These are phyloP conservation scores for Leucophenga maculata DNA, from an alignment of 2,888 invertebrate genomes.

Conservation along the genomic window DNA sequence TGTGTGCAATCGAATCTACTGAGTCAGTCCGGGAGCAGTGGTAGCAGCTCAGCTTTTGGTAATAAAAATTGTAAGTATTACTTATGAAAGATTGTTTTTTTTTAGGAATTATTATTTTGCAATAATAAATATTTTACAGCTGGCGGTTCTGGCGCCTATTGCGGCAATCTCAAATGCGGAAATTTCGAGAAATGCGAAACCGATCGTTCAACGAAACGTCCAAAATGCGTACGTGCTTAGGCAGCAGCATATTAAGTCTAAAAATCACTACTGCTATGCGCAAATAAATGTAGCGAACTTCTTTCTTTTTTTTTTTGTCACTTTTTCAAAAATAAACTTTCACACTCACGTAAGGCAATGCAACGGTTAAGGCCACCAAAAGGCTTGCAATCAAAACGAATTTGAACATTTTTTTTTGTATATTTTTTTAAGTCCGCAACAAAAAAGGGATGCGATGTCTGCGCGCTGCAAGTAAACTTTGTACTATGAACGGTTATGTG, in stretches of 20 bases:
- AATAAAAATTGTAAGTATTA: conserved; percentile 71
- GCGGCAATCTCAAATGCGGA: conserved; percentile 81
- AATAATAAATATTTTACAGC: conserved; percentile 41
- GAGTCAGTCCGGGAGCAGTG: conserved; percentile 51
- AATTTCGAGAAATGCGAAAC: conserved; percentile 79
- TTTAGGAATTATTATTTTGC: conserved; percentile 7
- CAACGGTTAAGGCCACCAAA: conserved; percentile 59
- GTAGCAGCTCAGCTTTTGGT: conserved; percentile 55
- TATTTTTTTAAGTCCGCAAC: conserved; percentile 15
- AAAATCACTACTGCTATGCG: too few species aligned
- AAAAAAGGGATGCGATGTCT: conserved; percentile 43
- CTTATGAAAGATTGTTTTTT: neutral
- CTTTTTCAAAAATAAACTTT: conserved; percentile 26
- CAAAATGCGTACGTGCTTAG: conserved; percentile 78
- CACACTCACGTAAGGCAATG: conserved; percentile 69
- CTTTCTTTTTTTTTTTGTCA: neutral
- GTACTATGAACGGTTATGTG: conserved; percentile 63
- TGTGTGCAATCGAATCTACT: conserved; percentile 74
- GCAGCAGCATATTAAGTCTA: neutral
- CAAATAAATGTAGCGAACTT: neutral
- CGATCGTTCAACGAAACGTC: conserved; percentile 78
- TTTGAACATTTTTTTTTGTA: conserved; percentile 59
- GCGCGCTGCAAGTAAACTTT: conserved; percentile 68
- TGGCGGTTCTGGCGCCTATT: conserved; percentile 75
- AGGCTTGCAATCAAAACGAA: conserved; percentile 66